Percentiles rank a stretch among this genome's conserved stretches.
These are phyloP conservation scores for Habrosyne pyritoides DNA, from an alignment of 2,888 invertebrate genomes.

Conservation along the genomic window DNA sequence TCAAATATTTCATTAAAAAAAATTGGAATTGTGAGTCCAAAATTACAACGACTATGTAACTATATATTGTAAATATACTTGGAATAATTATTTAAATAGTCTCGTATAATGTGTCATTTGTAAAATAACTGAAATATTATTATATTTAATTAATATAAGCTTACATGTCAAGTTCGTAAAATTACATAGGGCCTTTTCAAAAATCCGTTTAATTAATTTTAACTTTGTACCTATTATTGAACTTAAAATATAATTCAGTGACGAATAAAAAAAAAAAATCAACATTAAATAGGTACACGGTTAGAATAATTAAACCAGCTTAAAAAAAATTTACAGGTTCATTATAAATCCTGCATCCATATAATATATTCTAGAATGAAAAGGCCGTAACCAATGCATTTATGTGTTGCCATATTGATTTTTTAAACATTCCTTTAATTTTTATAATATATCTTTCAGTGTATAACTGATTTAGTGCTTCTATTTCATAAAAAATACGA, in stretches of 20 bases:
- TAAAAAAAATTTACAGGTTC: not conserved
- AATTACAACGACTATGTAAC: slow-evolving; percentile 48
- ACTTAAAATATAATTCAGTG: not conserved
- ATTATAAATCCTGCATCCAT: not conserved
- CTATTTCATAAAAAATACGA: slow-evolving; percentile 6
- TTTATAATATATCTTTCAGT: not conserved
- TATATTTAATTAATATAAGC: slow-evolving; percentile 4
- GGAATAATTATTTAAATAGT: not conserved
- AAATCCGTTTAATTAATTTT: not conserved
- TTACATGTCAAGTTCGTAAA: not conserved
- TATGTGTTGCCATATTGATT: slow-evolving; percentile 27
- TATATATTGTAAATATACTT: slow-evolving; percentile 17
- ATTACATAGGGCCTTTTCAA: not conserved
- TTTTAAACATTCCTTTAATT: slow-evolving; percentile 6
- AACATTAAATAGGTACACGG: not conserved
- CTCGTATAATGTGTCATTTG: slow-evolving; percentile 5
- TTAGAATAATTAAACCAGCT: not conserved
- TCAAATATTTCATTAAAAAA: slow-evolving; percentile 9
- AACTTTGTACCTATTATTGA: not conserved
- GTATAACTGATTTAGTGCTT: not conserved
- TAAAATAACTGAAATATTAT: not conserved
- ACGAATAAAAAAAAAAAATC: not conserved
- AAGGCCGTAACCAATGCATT: slow-evolving; percentile 25
- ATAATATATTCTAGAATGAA: slow-evolving; percentile 4
- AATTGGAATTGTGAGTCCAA: slow-evolving; percentile 42